Evolutionary conservation across 2,888 invertebrate genomes (phyloP).

Genomic region (Craniophora ligustri): DNA sequence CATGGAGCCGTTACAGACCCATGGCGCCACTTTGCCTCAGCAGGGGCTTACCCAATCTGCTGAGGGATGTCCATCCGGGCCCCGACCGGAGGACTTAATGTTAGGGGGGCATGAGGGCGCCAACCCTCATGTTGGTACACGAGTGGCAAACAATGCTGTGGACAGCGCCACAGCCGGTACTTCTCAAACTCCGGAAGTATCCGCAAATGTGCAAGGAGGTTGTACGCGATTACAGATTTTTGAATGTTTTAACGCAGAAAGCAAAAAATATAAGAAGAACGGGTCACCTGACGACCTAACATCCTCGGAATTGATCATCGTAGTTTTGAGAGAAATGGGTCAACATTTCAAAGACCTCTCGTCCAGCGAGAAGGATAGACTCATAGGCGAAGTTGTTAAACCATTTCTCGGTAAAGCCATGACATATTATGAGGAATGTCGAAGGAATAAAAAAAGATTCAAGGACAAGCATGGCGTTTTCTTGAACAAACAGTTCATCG

Average conservation of each 20-base stretch:
- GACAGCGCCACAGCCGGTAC: conserved; percentile 22
- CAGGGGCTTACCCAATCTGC: no score
- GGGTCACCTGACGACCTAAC: not conserved
- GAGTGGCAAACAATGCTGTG: conserved; percentile 36
- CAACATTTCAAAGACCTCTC: not conserved
- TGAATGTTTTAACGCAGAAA: not conserved
- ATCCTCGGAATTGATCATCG: not conserved
- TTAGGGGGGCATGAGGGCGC: conserved; percentile 47
- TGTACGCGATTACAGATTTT: not conserved
- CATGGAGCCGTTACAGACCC: no score
- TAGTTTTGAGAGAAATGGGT: not conserved
- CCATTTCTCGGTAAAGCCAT: no score
- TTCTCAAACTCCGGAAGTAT: conserved; percentile 2
- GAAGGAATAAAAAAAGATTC: no score
- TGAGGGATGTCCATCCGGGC: conserved; percentile 42
- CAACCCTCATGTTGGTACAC: conserved; percentile 39
- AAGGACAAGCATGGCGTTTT: no score
- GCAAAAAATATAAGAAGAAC: not conserved
- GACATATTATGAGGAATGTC: no score
- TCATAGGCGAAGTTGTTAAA: not conserved
- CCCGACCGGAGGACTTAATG: conserved; percentile 46
- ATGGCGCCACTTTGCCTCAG: no score
- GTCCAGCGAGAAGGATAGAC: not conserved
- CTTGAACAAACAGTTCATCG: no score
- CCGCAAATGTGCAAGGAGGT: conserved; percentile 3